phyloP scores from a whole-genome alignment of 2,113 vertebrate genomes.

The Phodopus roborovskii region DNA sequence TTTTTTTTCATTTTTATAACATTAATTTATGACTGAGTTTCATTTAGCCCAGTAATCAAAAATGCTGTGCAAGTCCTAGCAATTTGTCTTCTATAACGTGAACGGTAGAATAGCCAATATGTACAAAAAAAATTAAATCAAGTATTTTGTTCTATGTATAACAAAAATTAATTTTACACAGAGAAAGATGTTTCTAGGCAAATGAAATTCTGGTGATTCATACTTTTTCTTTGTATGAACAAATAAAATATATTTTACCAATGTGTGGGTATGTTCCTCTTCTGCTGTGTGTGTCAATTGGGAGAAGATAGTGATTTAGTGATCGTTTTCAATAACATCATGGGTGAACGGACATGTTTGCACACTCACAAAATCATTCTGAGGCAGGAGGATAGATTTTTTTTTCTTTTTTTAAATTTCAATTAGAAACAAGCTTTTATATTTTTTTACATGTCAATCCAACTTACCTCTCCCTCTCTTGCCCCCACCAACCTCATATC shows the following conservation, averaged over 20 bases:
- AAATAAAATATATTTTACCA: conserved; percentile 99
- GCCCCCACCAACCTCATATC: no score
- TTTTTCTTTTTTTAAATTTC: not conserved
- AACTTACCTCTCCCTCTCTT: no score
- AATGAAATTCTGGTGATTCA: conserved; percentile 97
- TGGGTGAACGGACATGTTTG: rapidly evolving
- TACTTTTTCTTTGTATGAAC: conserved; percentile 98
- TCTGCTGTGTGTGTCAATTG: not conserved
- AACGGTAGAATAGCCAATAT: conserved; percentile 91
- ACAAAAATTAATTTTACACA: conserved; percentile 98
- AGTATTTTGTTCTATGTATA: conserved; percentile 98
- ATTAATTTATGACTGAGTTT: conserved; percentile 93
- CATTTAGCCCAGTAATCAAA: conserved; percentile 89
- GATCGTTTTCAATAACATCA: not conserved
- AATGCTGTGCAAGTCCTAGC: conserved; percentile 87
- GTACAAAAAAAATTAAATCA: conserved; percentile 90
- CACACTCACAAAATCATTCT: not conserved
- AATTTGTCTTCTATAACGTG: conserved; percentile 89
- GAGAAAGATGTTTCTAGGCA: conserved; percentile 96
- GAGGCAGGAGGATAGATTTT: not conserved
- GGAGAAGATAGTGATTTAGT: not conserved
- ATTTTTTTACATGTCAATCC: no score
- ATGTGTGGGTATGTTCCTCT: conserved; percentile 42
- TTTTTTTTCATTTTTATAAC: conserved; percentile 69
- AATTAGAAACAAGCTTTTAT: no score